Evolutionary conservation across 2,888 invertebrate species (phyloP), one percentile per base, ranked within the genome.

Genomic region (Teinopalpus imperialis): DNA sequence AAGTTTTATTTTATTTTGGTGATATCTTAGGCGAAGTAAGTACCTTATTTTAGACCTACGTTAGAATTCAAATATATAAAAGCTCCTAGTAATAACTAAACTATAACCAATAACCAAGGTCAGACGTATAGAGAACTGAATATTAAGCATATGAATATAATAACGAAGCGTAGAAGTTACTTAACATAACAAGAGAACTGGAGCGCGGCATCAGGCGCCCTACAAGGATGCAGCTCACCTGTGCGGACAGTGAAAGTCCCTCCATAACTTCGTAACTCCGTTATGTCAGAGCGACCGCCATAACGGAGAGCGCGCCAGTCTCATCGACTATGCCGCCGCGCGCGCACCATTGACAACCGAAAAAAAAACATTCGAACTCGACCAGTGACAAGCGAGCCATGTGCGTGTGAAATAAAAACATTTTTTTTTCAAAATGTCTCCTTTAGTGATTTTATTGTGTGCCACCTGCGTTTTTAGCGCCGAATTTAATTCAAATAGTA

Each of bases 231-330:
- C 52, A 43, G 43, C 40, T 56, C 59, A 61, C 59, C 66, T 63
- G 70, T 61, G 56, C 57, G 60, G 69, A 59, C 77, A 82, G 86
- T 83, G 86, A 86, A 86, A 86, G 85, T 83, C 63, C 64, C 49
- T 31, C 53, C 52, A 59, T 63, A 61, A 63, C 74, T 61, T 69
- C 76, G 81, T 79, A 78, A 80, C 72, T 66, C 57, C 61, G 81
- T 87, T 86, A 87, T 86, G 86, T 87, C 86, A 87, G 74, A 63
- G 71, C 64, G 57, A 52, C 57, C 60, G 56, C 49, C 48, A 35
- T 45, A 42, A 32, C 52, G 53, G 46, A 43, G 51, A 52, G 56
- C 45, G 43, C 61, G 78, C 81, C 86, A 85, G 82, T 75, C 66
- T 62, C 62, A 57, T 54, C 68, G 79, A 75, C 77, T 74, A 76